These are phyloP conservation scores for Melanotaenia nigrans DNA, from an alignment of 2,797 vertebrate genomes.

Conservation along the genomic window DNA sequence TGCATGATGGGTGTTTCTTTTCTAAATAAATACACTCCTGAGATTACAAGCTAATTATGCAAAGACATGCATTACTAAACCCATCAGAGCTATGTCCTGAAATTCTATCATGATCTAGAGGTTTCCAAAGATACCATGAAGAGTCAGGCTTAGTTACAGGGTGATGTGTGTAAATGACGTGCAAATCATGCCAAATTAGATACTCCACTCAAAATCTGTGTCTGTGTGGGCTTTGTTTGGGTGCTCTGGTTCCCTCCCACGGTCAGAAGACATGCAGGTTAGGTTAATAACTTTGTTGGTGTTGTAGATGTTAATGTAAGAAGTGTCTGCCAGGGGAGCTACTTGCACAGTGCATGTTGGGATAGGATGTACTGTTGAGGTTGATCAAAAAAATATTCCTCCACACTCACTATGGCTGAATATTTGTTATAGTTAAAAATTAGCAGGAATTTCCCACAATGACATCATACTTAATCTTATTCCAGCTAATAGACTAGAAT, in stretches of 20 bases:
- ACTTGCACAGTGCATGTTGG: constrained; percentile 13
- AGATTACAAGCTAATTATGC: constrained; percentile 30
- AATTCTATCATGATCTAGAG: constrained; percentile 40
- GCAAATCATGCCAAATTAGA: constrained; percentile 46
- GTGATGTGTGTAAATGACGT: constrained; percentile 47
- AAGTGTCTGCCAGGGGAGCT: background rate
- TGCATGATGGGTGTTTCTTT: constrained; percentile 9
- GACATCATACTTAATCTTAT: background rate
- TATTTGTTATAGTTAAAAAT: background rate
- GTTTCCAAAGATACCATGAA: constrained; percentile 53
- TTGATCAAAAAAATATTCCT: background rate
- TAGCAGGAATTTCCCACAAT: no score
- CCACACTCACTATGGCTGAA: background rate
- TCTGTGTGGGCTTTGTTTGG: constrained; percentile 27
- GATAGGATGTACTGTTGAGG: background rate
- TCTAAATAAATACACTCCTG: constrained; percentile 15
- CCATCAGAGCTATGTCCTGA: constrained; percentile 29
- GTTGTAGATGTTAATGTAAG: constrained; percentile 30
- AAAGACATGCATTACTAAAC: constrained; percentile 33
- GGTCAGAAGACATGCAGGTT: constrained; percentile 38
- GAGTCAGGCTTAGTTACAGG: constrained; percentile 57
- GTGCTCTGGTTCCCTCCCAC: constrained; percentile 38
- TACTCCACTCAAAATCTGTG: constrained; percentile 42
- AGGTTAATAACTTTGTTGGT: constrained; percentile 19
- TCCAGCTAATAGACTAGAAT: background rate